Percentiles rank a stretch among this genome's conserved stretches.
Conservation (phyloP, 2,113 vertebrate species). For the Jaculus jaculus region DNA sequence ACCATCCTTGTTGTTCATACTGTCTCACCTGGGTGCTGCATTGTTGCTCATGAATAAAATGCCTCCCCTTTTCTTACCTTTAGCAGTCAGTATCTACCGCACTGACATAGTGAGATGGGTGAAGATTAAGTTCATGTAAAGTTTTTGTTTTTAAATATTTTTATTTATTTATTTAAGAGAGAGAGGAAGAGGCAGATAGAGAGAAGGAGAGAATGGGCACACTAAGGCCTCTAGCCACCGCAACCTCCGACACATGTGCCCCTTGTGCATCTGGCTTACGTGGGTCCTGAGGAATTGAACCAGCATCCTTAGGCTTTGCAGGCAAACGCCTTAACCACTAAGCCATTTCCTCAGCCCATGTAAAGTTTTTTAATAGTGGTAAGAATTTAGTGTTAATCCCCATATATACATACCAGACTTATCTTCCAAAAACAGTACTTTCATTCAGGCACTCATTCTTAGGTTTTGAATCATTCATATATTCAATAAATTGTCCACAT, state of each 20-base stretch:
- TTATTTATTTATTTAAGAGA: too few relatives aligned
- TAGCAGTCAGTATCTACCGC: neutral
- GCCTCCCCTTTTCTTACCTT: neutral
- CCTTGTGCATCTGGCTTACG: too few relatives aligned
- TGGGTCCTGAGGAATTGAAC: too few relatives aligned
- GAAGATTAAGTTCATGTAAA: neutral
- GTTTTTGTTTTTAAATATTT: too few relatives aligned
- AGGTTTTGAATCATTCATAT: neutral
- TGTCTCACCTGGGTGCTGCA: neutral
- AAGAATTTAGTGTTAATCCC: neutral
- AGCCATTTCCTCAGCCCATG: too few relatives aligned
- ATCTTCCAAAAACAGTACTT: slow-evolving; percentile 5
- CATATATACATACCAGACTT: neutral
- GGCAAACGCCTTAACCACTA: too few relatives aligned
- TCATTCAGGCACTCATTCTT: neutral
- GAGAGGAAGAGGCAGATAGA: too few relatives aligned
- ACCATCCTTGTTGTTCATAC: neutral
- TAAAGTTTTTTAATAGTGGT: neutral
- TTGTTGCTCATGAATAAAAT: neutral
- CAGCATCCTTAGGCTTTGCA: too few relatives aligned
- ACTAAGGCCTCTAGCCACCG: too few relatives aligned
- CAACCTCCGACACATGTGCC: too few relatives aligned
- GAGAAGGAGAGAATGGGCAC: too few relatives aligned
- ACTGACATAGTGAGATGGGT: neutral
- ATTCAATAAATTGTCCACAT: neutral